Percentiles rank a stretch among this genome's conserved stretches.
phyloP scores from a whole-genome alignment of 2,113 vertebrate genomes.

The Plecotus auritus region DNA sequence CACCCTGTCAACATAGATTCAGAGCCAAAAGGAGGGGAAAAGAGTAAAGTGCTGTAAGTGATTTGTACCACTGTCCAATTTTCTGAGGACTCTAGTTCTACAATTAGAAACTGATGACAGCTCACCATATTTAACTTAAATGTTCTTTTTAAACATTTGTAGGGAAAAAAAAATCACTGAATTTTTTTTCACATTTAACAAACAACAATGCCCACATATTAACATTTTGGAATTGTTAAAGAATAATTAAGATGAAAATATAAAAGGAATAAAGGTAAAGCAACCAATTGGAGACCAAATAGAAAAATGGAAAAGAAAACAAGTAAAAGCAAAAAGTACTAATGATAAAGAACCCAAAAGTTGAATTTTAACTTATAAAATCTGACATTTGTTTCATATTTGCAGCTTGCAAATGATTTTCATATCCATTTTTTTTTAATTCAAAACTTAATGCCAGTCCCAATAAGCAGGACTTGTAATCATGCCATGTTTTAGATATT shows the following conservation, averaged over 20 bases:
- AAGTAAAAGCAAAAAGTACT: neutral
- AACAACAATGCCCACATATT: neutral
- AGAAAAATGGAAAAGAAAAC: neutral
- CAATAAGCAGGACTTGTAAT: neutral
- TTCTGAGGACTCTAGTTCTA: constrained; percentile 14
- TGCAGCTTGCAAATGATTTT: neutral
- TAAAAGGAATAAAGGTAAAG: neutral
- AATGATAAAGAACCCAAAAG: neutral
- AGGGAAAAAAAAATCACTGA: neutral
- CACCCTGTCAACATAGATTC: neutral
- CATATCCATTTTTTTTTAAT: neutral
- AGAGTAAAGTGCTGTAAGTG: neutral
- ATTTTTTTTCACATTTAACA: neutral
- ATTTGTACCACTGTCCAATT: constrained; percentile 3
- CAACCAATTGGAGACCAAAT: neutral
- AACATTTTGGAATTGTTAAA: neutral
- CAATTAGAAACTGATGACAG: constrained; percentile 60
- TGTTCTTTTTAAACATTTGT: constrained; percentile 6
- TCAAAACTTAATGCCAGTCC: neutral
- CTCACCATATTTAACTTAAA: constrained; percentile 57
- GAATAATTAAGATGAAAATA: neutral
- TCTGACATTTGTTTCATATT: neutral
- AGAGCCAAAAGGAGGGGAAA: neutral
- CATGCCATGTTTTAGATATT: neutral
- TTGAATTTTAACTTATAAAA: neutral